These are phyloP conservation scores for Arvicanthis niloticus DNA, from an alignment of 2,113 vertebrate genomes.

Conservation along the genomic window DNA sequence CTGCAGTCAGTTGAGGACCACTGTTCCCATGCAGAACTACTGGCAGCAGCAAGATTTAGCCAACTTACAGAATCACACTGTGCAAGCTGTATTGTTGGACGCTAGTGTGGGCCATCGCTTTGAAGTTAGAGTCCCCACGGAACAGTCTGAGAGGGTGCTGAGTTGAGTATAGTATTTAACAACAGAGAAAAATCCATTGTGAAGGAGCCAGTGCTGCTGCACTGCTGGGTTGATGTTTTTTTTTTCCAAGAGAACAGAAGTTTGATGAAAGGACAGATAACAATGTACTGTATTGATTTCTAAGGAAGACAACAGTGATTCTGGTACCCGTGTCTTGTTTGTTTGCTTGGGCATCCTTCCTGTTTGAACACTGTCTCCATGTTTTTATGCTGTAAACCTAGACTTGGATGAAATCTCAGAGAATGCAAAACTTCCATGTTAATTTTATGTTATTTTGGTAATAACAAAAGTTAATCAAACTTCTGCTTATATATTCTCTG, in stretches of 20 bases:
- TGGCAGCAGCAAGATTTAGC: conserved; percentile 59
- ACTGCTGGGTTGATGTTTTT: conserved; percentile 75
- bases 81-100: conserved; percentile 65
- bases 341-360: background rate
- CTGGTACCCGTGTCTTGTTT: conserved; percentile 45
- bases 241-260: conserved; percentile 75
- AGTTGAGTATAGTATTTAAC: conserved; percentile 77
- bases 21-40: conserved; percentile 59
- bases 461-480: conserved; percentile 65
- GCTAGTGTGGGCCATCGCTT: conserved; percentile 75
- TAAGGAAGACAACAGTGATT: conserved; percentile 59
- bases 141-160: conserved; percentile 79
- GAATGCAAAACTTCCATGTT: conserved; percentile 57
- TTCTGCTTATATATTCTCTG: conserved; percentile 59
- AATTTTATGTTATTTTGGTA: conserved; percentile 73
- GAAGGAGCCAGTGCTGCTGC: conserved; percentile 66
- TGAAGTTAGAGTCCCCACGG: conserved; percentile 78
- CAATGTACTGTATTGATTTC: conserved; percentile 78
- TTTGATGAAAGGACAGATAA: conserved; percentile 81
- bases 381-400: conserved; percentile 1
- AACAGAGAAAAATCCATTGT: conserved; percentile 67
- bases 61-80: conserved; percentile 58
- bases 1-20: conserved; percentile 54
- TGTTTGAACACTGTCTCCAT: background rate
- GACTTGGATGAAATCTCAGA: conserved; percentile 44